Conservation (phyloP, 2,113 vertebrate species). For the Hippocampus comes region DNA sequence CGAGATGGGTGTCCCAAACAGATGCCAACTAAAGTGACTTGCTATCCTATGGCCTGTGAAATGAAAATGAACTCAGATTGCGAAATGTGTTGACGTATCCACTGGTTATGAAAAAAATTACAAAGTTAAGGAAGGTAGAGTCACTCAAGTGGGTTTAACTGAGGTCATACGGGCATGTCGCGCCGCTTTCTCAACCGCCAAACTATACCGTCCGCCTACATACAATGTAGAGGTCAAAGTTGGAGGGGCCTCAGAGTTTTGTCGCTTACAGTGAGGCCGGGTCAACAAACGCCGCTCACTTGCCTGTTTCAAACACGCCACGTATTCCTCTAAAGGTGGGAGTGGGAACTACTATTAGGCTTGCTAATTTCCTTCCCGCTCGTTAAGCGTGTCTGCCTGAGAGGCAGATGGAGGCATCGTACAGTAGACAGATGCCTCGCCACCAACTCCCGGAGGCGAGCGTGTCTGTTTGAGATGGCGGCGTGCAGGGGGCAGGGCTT, state of each 20-base stretch:
- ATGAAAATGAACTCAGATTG: no score
- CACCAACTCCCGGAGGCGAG: constrained; percentile 35
- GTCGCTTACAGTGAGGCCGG: constrained; percentile 7
- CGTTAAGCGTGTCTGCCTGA: not conserved
- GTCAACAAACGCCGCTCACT: not conserved
- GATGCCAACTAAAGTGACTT: constrained; percentile 5
- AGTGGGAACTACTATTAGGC: not conserved
- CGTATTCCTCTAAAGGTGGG: not conserved
- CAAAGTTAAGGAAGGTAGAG: not conserved
- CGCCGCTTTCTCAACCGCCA: constrained; percentile 22
- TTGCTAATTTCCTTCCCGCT: not conserved
- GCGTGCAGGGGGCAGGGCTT: constrained; percentile 5
- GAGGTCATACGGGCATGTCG: constrained; percentile 2
- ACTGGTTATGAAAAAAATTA: no score
- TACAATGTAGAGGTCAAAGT: constrained; percentile 41
- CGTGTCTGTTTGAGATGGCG: constrained; percentile 35
- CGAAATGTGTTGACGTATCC: no score
- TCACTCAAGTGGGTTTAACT: not conserved
- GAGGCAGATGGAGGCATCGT: constrained; percentile 57
- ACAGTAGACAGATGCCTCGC: constrained; percentile 61
- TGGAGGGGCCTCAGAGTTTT: constrained; percentile 33
- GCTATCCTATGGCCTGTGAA: not conserved
- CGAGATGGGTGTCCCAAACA: constrained; percentile 34
- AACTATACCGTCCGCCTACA: constrained; percentile 12
- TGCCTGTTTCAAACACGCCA: not conserved